Evolutionary conservation across 2,113 vertebrate genomes (phyloP).

Genomic region (Leiothrix lutea): DNA sequence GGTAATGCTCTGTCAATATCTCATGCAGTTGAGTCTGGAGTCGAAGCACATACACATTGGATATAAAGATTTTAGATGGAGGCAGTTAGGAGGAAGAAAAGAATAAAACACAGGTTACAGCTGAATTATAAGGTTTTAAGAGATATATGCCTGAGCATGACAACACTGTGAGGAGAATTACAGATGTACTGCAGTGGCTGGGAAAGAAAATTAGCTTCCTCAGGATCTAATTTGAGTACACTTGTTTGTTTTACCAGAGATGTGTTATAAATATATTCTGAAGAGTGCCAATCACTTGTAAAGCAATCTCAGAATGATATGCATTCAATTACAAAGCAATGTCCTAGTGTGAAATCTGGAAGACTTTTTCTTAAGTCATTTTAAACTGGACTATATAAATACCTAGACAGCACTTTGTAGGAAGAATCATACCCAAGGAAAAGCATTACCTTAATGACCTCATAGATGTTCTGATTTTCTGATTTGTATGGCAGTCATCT

Average conservation of each 20-base stretch:
- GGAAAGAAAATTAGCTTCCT: slow-evolving; percentile 40
- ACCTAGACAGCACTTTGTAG: not conserved
- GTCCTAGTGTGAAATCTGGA: not conserved
- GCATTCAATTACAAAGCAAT: not conserved
- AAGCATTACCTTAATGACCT: not conserved
- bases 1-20: not conserved
- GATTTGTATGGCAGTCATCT: not conserved
- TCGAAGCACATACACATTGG: not conserved
- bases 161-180: slow-evolving; percentile 5
- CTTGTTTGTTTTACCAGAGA: slow-evolving; percentile 37
- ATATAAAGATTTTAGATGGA: not conserved
- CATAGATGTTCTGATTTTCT: slow-evolving; percentile 1
- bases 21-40: not conserved
- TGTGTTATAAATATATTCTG: slow-evolving; percentile 41
- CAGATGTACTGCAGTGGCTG: slow-evolving; percentile 1
- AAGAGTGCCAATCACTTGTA: slow-evolving; percentile 48
- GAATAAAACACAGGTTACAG: not conserved
- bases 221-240: slow-evolving; percentile 15
- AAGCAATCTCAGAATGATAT: slow-evolving; percentile 15
- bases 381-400: slow-evolving; percentile 9
- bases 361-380: not conserved
- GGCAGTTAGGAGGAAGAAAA: not conserved
- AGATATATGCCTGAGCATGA: not conserved
- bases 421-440: not conserved
- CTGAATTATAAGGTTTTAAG: not conserved